A percentile compares a stretch with the other conserved stretches of the same genome.
Conservation (phyloP, 1,140 invertebrate species). For the Drosophila pseudoananassae region DNA sequence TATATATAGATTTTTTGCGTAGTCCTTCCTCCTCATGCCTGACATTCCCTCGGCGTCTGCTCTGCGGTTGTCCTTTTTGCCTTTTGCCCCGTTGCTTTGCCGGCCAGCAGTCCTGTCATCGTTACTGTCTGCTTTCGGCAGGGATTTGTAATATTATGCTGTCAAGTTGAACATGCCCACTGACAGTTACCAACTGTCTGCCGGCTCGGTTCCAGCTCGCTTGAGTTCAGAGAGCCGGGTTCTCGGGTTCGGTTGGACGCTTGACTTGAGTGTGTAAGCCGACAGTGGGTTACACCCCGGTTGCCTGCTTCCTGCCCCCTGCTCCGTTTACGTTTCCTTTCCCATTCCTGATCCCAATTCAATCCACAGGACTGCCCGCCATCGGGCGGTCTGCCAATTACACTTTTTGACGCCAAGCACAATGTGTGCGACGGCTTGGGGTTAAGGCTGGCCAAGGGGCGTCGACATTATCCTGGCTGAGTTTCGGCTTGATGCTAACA, state of each 20-base stretch:
- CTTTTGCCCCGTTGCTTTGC: constrained; percentile 17
- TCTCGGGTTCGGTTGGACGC: constrained; percentile 44
- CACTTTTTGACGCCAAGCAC: constrained; percentile 70
- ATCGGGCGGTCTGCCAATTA: constrained; percentile 70
- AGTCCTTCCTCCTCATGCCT: constrained; percentile 1
- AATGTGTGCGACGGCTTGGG: constrained; percentile 4
- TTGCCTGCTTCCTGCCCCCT: neutral
- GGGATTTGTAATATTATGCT: constrained; percentile 79
- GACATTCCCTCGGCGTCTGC: neutral
- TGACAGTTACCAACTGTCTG: constrained; percentile 69
- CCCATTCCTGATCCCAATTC: neutral
- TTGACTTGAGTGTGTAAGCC: constrained; percentile 68
- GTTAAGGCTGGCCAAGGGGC: constrained; percentile 19
- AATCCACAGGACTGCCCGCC: constrained; percentile 5
- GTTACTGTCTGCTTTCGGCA: constrained; percentile 72
- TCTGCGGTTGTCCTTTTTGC: constrained; percentile 34
- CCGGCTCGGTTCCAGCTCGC: constrained; percentile 2
- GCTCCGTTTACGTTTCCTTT: neutral
- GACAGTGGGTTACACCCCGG: constrained; percentile 52
- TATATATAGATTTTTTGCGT: constrained; percentile 4
- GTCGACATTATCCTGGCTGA: constrained; percentile 49
- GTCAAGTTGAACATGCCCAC: constrained; percentile 75
- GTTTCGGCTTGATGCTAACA: constrained; percentile 77
- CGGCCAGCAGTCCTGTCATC: constrained; percentile 51
- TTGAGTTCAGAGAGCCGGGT: constrained; percentile 8